A percentile compares a stretch with the other conserved stretches of the same genome.
Evolutionary conservation across 2,797 vertebrate genomes (phyloP).

Genomic region (Falco concolor): DNA sequence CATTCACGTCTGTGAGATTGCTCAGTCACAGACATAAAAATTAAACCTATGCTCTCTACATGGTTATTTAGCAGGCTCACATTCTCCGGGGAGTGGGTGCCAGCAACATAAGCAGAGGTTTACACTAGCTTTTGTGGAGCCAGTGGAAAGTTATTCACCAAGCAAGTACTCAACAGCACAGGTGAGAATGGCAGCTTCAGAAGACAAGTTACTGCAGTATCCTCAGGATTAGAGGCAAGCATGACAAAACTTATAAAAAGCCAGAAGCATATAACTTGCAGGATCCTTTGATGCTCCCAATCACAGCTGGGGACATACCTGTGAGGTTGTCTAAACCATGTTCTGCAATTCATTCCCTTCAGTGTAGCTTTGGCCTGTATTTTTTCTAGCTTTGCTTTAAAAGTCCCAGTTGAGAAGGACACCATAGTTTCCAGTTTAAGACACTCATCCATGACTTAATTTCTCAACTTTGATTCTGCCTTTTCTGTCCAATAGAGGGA

Average conservation of each 20-base stretch:
- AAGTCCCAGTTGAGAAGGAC: background rate
- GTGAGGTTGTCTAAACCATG: background rate
- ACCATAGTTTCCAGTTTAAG: background rate
- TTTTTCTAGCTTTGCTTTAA: background rate
- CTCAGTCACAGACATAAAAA: background rate
- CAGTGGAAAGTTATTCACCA: background rate
- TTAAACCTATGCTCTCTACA: background rate
- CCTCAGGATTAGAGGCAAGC: background rate
- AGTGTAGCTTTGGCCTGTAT: background rate
- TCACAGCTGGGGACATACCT: accelerated
- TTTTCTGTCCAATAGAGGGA: background rate
- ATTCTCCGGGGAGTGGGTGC: background rate
- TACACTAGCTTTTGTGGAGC: background rate
- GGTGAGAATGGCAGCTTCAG: background rate
- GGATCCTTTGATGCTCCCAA: background rate
- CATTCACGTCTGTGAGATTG: background rate
- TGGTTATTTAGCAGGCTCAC: background rate
- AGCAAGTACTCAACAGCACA: accelerated
- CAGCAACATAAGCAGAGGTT: background rate
- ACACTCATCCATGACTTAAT: accelerated
- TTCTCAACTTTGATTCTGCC: background rate
- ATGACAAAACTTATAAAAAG: background rate
- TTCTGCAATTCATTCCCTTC: background rate
- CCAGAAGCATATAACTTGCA: background rate
- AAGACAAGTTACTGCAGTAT: background rate